Conservation (phyloP, 1,140 invertebrate species). For the Aporrectodea caliginosa region DNA sequence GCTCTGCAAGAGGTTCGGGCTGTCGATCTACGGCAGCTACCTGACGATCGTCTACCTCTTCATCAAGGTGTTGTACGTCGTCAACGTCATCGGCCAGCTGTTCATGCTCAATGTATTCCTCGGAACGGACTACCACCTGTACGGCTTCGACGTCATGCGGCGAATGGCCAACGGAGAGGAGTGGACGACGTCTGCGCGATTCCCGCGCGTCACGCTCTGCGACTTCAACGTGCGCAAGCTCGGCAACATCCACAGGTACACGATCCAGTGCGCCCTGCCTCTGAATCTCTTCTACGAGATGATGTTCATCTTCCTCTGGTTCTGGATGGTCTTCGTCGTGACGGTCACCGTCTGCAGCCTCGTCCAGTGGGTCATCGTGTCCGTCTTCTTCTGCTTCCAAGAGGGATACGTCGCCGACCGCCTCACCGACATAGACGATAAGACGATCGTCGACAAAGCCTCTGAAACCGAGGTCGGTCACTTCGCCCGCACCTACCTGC, state of each 20-base stretch:
- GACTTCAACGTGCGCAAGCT: slow-evolving; percentile 51
- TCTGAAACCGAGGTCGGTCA: slow-evolving; percentile 11
- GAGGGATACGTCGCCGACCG: slow-evolving; percentile 33
- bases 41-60: slow-evolving; percentile 51
- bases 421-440: slow-evolving; percentile 25
- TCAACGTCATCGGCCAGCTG: slow-evolving; percentile 51
- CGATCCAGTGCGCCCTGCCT: slow-evolving; percentile 60
- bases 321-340: slow-evolving; percentile 60
- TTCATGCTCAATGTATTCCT: slow-evolving; percentile 52
- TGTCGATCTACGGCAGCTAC: slow-evolving; percentile 40
- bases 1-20: background rate
- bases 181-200: slow-evolving; percentile 48
- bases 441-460: slow-evolving; percentile 9
- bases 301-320: slow-evolving; percentile 61
- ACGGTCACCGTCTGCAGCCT: slow-evolving; percentile 55
- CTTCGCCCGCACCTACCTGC: slow-evolving; percentile 18
- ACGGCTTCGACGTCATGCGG: slow-evolving; percentile 44
- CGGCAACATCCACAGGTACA: slow-evolving; percentile 58
- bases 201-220: slow-evolving; percentile 52
- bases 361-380: slow-evolving; percentile 39
- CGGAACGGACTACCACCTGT: slow-evolving; percentile 47
- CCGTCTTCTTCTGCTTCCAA: slow-evolving; percentile 19
- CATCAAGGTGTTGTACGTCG: slow-evolving; percentile 52
- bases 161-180: slow-evolving; percentile 47
- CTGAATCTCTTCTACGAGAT: slow-evolving; percentile 61